Base-by-base conservation (phyloP, 2,797 vertebrate genomes). In the Schizopygopsis pylzovi region DNA sequence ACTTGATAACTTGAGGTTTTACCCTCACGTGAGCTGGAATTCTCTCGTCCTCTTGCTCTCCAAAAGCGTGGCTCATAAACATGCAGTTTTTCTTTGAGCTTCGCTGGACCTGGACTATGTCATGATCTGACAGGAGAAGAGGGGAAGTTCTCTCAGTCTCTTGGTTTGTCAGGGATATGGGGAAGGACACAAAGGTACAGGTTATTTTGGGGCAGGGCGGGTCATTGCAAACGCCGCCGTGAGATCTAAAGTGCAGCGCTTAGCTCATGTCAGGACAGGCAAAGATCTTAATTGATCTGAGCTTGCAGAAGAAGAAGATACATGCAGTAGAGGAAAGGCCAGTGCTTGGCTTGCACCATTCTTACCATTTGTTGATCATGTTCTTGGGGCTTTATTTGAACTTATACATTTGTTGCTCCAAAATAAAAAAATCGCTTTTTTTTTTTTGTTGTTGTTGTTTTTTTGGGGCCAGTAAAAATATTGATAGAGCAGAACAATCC, bases 241-340 rank as follows among this genome's bases (percentile, higher is more conserved):
- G 13, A n/a, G 65, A 75, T 77, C 79, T 67, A 84, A 81, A 49
- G 77, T 33, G 52, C 18, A 18, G 68, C n/a, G 20, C 37, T 85
- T 70, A 41, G 37, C 52, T 45, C 61, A 56, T 85, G 83, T 87
- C 71, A 25, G 45, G 85, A 71, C 84, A 76, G 61, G 84, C 47
- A 63, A 37, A 54, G 45, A 20, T 71, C n/a, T 70, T 37, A 41
- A 45, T 33, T 4, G 8, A 28, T 39, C 20, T 25, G n/a, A 49
- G 25, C 41, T 76, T 52, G 52, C 61, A 43, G 59, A 7, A 47
- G 72, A 73, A 81, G 33, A 45, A n/a, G 59, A 54, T 52, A 11
- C 7, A 18, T 39, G 20, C 59, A 47, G 73, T 76, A 61, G 63
- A 81, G 37, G 70, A 8, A 56, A 28, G 20, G 9, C 11, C n/a